These are phyloP conservation scores for Acanthornis magna DNA, from an alignment of 2,797 vertebrate genomes.

Conservation along the genomic window DNA sequence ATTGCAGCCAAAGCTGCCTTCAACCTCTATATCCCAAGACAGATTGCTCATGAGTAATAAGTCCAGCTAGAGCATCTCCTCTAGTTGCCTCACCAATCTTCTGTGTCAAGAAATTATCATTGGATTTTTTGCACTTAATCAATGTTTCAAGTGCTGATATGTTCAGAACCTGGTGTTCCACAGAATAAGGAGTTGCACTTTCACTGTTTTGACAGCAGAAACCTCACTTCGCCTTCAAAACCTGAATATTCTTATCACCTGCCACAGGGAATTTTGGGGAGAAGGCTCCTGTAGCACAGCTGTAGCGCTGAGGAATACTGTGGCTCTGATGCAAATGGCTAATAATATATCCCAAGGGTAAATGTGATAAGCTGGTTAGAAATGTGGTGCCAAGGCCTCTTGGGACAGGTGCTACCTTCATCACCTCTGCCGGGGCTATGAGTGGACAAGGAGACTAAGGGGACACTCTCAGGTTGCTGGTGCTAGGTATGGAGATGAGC, in stretches of 20 bases:
- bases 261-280: background rate
- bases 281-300: background rate
- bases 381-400: background rate
- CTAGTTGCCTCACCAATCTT: background rate
- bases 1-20: background rate
- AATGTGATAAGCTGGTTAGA: background rate
- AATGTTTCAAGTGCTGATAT: background rate
- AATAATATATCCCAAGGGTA: background rate
- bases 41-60: background rate
- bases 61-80: background rate
- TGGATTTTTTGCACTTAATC: background rate
- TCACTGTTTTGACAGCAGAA: background rate
- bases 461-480: background rate
- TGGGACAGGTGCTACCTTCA: background rate
- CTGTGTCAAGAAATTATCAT: background rate
- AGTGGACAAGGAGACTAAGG: background rate
- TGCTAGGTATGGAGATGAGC: background rate
- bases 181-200: background rate
- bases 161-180: background rate
- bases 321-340: background rate
- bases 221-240: background rate
- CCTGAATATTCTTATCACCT: conserved; percentile 35
- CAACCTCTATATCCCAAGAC: background rate
- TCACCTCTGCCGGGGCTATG: background rate
- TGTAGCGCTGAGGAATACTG: background rate